Percentiles rank a stretch among this genome's conserved stretches.
Conservation (phyloP, 2,113 vertebrate genomes). For the Pagrus major region DNA sequence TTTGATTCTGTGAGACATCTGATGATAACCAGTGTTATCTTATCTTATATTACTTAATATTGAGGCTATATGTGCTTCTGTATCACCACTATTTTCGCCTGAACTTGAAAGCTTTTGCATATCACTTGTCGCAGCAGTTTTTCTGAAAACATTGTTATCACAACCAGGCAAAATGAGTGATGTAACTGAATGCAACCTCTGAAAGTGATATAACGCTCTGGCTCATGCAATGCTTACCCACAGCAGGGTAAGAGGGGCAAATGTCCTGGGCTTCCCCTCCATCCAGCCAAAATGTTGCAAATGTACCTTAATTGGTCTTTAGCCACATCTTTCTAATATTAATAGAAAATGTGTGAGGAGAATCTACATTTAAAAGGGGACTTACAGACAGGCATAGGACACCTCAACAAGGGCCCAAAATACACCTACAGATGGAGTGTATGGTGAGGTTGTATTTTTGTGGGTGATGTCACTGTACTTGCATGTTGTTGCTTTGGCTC, state of each 20-base stretch:
- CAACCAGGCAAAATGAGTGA: background rate
- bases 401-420: background rate
- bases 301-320: background rate
- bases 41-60: background rate
- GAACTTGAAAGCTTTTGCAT: no score
- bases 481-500: conserved; percentile 1
- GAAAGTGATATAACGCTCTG: background rate
- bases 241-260: background rate
- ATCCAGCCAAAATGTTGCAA: background rate
- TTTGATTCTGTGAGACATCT: background rate
- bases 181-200: background rate
- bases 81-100: background rate
- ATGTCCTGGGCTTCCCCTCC: background rate
- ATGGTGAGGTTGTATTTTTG: background rate
- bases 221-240: background rate
- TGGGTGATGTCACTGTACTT: background rate
- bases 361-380: background rate
- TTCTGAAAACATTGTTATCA: background rate
- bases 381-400: background rate
- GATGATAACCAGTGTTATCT: background rate
- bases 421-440: background rate
- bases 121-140: background rate
- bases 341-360: background rate
- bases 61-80: background rate
- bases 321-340: background rate